Evolutionary conservation across 1,140 invertebrate genomes (phyloP).

Genomic region (Lysiphlebus fabarum): DNA sequence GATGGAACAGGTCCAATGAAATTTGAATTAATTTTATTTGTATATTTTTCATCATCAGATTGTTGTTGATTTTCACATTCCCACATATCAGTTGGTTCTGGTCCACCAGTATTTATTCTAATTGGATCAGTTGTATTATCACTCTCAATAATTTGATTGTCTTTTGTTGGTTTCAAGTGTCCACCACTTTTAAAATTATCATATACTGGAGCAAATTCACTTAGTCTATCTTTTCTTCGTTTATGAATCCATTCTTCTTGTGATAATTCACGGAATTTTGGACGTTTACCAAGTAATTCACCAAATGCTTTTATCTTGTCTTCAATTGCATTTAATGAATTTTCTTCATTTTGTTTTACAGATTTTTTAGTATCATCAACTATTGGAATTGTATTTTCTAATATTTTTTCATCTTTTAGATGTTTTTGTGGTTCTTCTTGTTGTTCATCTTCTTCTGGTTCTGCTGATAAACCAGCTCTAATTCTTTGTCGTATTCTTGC

Average conservation of each 20-base stretch:
- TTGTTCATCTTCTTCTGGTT: conserved; percentile 53
- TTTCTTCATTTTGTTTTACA: conserved; percentile 33
- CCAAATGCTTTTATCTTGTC: conserved; percentile 48
- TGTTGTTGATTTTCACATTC: conserved; percentile 12
- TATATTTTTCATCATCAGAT: not conserved
- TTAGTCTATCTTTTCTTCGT: conserved; percentile 63
- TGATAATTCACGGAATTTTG: conserved; percentile 58
- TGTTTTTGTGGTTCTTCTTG: conserved; percentile 45
- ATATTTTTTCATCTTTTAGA: conserved; percentile 43
- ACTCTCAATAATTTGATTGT: conserved; percentile 11
- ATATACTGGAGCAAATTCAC: conserved; percentile 67
- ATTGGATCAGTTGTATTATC: conserved; percentile 23
- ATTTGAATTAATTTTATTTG: not conserved
- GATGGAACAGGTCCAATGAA: conserved; percentile 10
- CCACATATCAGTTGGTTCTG: conserved; percentile 28
- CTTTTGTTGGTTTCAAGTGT: conserved; percentile 22
- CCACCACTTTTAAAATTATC: conserved; percentile 36
- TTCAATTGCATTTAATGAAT: conserved; percentile 32
- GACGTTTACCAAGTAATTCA: conserved; percentile 44
- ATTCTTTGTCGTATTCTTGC: conserved; percentile 74
- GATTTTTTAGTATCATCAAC: conserved; percentile 39
- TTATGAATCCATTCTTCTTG: conserved; percentile 80
- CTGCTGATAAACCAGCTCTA: conserved; percentile 70
- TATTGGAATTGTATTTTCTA: conserved; percentile 10
- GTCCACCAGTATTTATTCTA: conserved; percentile 20